Percentiles rank a stretch among this genome's conserved stretches.
These are phyloP conservation scores for Geopemphigus sp. DNA, from an alignment of 1,140 invertebrate species.

Conservation along the genomic window DNA sequence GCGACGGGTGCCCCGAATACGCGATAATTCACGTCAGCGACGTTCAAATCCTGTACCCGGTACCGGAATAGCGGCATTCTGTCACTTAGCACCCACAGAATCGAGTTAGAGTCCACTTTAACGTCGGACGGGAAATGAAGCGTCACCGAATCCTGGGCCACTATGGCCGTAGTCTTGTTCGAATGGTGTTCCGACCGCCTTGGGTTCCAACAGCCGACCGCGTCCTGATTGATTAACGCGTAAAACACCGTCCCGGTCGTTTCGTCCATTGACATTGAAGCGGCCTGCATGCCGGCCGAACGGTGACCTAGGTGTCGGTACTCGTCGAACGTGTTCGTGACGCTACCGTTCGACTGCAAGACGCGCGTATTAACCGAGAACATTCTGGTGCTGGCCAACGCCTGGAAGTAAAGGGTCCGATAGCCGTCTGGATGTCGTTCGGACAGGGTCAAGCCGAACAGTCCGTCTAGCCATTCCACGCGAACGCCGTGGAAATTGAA, in stretches of 20 bases:
- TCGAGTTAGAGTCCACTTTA: conserved; percentile 65
- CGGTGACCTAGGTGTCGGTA: conserved; percentile 68
- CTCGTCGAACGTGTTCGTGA: conserved; percentile 64
- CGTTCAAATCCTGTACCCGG: conserved; percentile 65
- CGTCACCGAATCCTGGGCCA: conserved; percentile 70
- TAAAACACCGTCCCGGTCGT: conserved; percentile 73
- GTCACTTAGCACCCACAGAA: conserved; percentile 74
- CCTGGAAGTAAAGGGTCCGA: conserved; percentile 74
- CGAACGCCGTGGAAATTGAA: conserved; percentile 69
- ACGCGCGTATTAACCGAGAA: conserved; percentile 60
- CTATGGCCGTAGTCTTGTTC: conserved; percentile 58
- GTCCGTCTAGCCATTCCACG: conserved; percentile 72
- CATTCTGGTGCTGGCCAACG: conserved; percentile 70
- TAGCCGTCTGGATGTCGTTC: conserved; percentile 60
- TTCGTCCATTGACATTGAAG: conserved; percentile 68
- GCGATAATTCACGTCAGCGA: conserved; percentile 72
- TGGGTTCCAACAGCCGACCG: conserved; percentile 75
- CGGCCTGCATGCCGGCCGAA: conserved; percentile 67
- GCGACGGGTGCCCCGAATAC: conserved; percentile 68
- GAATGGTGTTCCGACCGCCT: conserved; percentile 54
- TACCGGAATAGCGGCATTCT: conserved; percentile 74
- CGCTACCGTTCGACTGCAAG: conserved; percentile 66
- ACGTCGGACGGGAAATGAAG: conserved; percentile 76
- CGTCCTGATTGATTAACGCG: conserved; percentile 70
- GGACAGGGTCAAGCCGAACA: conserved; percentile 69